Evolutionary conservation across 2,888 invertebrate species (phyloP).

Genomic region (Melikaiella ostensackeni): DNA sequence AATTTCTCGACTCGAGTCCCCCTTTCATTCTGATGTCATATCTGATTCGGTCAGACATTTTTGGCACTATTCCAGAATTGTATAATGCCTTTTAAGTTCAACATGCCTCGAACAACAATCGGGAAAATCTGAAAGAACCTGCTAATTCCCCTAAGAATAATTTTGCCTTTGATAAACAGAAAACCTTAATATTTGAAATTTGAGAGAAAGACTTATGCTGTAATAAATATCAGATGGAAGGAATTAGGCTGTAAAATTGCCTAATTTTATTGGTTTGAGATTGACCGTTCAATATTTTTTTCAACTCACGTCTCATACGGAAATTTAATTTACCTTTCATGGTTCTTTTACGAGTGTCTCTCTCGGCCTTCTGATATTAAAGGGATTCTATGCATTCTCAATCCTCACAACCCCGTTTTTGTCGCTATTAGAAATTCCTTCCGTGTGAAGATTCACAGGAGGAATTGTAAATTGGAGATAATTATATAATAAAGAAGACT

Average conservation of each 20-base stretch:
- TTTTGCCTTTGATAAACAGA: constrained; percentile 1
- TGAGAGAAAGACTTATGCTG: not conserved
- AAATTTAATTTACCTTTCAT: constrained; percentile 6
- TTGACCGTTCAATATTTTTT: not conserved
- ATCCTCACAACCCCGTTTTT: not conserved
- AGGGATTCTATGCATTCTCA: constrained; percentile 19
- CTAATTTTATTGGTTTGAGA: not conserved
- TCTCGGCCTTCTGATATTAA: not conserved
- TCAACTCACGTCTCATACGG: constrained; percentile 3
- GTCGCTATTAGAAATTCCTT: not conserved
- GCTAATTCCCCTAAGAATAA: not conserved
- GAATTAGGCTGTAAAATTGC: not conserved
- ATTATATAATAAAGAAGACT: not conserved
- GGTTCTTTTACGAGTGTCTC: constrained; percentile 14
- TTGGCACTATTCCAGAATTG: constrained; percentile 4
- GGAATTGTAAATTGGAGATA: not conserved
- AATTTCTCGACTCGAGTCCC: not conserved
- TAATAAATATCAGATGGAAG: not conserved
- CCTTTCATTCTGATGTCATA: constrained; percentile 18
- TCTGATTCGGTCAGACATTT: not conserved
- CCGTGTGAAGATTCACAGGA: not conserved
- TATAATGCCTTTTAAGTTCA: not conserved
- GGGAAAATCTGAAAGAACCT: not conserved
- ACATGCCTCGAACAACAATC: not conserved
- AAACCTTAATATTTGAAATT: not conserved